Evolutionary conservation across 2,888 invertebrate genomes (phyloP).

Genomic region (Hylaea fasciaria): DNA sequence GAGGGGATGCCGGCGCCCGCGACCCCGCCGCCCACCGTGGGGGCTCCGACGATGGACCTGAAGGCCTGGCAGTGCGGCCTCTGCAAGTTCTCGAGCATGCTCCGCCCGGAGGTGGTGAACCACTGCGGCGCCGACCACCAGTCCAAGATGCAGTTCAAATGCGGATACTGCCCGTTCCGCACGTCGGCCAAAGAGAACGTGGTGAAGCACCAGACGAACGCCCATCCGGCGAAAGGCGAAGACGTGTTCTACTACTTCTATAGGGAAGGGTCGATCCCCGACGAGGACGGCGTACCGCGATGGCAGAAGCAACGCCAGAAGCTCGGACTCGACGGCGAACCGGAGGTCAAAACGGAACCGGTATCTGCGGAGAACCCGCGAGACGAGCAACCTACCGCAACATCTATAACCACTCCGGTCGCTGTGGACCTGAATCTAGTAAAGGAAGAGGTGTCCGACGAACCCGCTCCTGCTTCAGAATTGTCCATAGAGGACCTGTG

Average conservation of each 20-base stretch:
- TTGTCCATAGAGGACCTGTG: constrained; percentile 62
- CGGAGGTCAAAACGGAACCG: constrained; percentile 60
- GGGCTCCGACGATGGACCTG: constrained; percentile 76
- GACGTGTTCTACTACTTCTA: constrained; percentile 84
- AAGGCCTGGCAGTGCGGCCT: constrained; percentile 89
- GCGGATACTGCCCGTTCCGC: constrained; percentile 87
- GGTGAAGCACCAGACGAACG: constrained; percentile 84
- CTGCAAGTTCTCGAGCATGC: constrained; percentile 86
- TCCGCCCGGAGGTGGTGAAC: constrained; percentile 84
- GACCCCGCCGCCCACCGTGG: constrained; percentile 44
- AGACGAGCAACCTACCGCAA: constrained; percentile 18
- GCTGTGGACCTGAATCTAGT: constrained; percentile 67
- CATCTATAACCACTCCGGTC: constrained; percentile 6
- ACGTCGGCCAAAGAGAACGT: constrained; percentile 83
- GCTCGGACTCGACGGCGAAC: constrained; percentile 36
- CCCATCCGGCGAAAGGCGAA: constrained; percentile 78
- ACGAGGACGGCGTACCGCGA: constrained; percentile 63
- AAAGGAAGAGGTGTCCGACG: constrained; percentile 61
- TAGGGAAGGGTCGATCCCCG: constrained; percentile 67
- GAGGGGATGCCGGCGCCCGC: constrained; percentile 53
- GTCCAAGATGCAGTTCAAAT: constrained; percentile 88
- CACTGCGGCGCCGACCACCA: constrained; percentile 87
- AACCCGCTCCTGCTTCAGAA: constrained; percentile 34
- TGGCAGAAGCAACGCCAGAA: constrained; percentile 71
- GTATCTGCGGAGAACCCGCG: constrained; percentile 11